Evolutionary conservation across 64 coral and sea anemone genomes (phyloP).

Genomic region (Porites lutea): DNA sequence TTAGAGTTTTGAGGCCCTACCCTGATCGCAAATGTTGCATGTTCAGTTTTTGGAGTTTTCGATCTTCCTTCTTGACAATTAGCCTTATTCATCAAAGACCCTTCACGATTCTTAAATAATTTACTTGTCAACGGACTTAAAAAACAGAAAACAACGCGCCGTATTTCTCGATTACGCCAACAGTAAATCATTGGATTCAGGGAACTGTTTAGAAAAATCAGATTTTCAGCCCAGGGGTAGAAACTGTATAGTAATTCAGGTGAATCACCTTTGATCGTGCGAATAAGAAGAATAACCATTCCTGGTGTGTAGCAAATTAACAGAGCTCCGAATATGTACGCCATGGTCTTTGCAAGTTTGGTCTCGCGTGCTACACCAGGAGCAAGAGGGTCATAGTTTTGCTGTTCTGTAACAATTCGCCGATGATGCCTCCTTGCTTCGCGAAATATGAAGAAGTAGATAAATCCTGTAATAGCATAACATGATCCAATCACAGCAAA

Average conservation of each 20-base stretch:
- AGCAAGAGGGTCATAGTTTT: background rate
- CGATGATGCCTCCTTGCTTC: constrained; percentile 42
- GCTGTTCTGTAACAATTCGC: constrained; percentile 20
- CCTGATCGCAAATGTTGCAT: background rate
- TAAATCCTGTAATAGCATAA: constrained; percentile 43
- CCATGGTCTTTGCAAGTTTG: constrained; percentile 58
- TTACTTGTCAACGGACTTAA: constrained; percentile 1
- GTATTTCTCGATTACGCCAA: constrained; percentile 58
- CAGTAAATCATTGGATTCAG: constrained; percentile 75
- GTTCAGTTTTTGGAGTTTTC: constrained; percentile 8
- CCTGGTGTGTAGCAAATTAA: constrained; percentile 53
- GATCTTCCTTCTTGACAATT: background rate
- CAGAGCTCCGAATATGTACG: constrained; percentile 44
- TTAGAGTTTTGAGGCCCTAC: background rate
- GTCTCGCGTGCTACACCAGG: constrained; percentile 22
- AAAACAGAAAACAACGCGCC: constrained; percentile 14
- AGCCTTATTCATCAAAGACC: background rate
- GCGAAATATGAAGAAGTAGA: constrained; percentile 56
- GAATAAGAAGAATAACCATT: constrained; percentile 49
- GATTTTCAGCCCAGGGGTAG: constrained; percentile 65
- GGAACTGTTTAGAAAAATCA: constrained; percentile 67
- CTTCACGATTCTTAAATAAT: background rate
- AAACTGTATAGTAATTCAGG: constrained; percentile 39
- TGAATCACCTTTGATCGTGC: constrained; percentile 53
- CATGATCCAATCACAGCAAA: constrained; percentile 54